phyloP scores from a whole-genome alignment of 2,113 vertebrate species.

The Pycnonotus jocosus region DNA sequence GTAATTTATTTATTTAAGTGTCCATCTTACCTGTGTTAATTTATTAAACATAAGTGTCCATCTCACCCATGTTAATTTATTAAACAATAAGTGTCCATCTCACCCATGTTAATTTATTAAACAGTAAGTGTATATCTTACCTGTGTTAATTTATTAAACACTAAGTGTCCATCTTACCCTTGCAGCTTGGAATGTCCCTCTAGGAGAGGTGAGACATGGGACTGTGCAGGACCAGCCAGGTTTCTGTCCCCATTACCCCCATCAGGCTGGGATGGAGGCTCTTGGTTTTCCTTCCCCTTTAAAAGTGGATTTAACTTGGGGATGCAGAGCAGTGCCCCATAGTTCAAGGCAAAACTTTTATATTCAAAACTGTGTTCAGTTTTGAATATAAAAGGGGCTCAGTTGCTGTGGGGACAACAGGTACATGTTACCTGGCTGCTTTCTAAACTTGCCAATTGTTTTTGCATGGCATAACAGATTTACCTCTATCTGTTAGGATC shows the following conservation, averaged over 20 bases:
- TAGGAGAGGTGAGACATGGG: background rate
- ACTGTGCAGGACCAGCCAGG: background rate
- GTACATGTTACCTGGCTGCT: background rate
- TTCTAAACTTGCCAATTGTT: background rate
- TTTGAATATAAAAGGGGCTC: background rate
- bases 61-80: too few species aligned
- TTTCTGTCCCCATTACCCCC: background rate
- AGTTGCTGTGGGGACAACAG: background rate
- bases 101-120: background rate
- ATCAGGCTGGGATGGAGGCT: background rate
- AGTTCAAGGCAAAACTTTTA: background rate
- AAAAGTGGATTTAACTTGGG: background rate
- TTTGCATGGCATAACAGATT: background rate
- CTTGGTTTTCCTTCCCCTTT: background rate
- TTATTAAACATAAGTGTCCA: background rate
- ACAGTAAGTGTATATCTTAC: background rate
- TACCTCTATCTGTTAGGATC: background rate
- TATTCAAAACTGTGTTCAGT: background rate
- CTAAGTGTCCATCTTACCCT: accelerated
- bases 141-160: too few species aligned
- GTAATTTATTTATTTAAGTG: background rate
- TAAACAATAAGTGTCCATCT: too few species aligned
- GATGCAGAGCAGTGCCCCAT: background rate
- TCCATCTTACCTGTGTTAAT: background rate
- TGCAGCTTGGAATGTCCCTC: background rate